Conservation (phyloP, 92 coral and sea anemone genomes). For the Actinostola sp. region DNA sequence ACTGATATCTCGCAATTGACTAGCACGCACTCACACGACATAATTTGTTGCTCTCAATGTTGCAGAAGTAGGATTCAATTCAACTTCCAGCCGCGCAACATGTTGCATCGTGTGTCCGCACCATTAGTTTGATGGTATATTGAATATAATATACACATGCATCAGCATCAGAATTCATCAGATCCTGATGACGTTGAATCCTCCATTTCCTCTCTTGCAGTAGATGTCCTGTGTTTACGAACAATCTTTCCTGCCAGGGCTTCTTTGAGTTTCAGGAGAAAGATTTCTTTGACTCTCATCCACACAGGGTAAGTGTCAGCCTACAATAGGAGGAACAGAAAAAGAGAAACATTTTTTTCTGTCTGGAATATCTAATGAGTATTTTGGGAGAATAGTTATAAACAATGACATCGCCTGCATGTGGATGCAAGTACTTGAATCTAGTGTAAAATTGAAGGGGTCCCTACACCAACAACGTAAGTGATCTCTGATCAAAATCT, state of each 20-base stretch:
- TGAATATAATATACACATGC: neutral
- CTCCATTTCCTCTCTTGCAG: slow-evolving; percentile 48
- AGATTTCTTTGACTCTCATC: slow-evolving; percentile 37
- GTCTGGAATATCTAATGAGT: neutral
- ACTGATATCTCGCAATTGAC: too few relatives aligned
- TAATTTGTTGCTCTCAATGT: too few relatives aligned
- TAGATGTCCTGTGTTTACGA: slow-evolving; percentile 34
- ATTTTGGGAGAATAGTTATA: neutral
- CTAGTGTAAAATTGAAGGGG: too few relatives aligned
- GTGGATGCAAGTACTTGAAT: too few relatives aligned
- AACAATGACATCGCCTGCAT: neutral
- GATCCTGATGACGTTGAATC: slow-evolving; percentile 18
- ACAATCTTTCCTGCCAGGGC: slow-evolving; percentile 35
- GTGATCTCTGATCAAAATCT: too few relatives aligned
- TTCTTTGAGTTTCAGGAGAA: slow-evolving; percentile 19
- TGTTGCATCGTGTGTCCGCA: too few relatives aligned
- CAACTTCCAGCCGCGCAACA: too few relatives aligned
- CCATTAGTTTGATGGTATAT: too few relatives aligned
- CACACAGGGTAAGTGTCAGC: slow-evolving; percentile 39
- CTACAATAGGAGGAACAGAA: neutral
- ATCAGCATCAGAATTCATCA: neutral
- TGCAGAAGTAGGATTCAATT: too few relatives aligned
- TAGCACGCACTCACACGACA: too few relatives aligned
- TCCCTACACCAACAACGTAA: too few relatives aligned
- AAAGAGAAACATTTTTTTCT: neutral